These are phyloP conservation scores for Gnatocerus cornutus DNA, from an alignment of 2,888 invertebrate genomes.

Conservation along the genomic window DNA sequence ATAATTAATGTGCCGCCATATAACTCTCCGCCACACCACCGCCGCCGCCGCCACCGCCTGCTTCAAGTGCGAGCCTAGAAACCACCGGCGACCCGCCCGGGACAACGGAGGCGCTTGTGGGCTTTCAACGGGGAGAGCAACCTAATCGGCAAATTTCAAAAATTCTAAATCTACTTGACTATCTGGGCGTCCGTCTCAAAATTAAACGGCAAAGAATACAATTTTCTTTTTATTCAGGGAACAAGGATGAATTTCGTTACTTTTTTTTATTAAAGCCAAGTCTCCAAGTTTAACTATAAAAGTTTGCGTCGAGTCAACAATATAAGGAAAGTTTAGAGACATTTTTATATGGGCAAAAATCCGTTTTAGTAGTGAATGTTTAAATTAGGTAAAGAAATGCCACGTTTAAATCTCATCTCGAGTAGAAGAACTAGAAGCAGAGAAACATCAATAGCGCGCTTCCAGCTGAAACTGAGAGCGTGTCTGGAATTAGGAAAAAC, in stretches of 20 bases:
- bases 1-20: conserved; percentile 67
- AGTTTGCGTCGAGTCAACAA: conserved; percentile 37
- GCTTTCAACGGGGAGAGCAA: too few relatives aligned
- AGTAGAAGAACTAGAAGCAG: conserved; percentile 12
- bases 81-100: conserved; percentile 28
- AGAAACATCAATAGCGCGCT: conserved; percentile 43
- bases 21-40: conserved; percentile 51
- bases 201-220: conserved; percentile 27
- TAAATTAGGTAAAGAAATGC: conserved; percentile 40
- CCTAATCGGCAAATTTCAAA: too few relatives aligned
- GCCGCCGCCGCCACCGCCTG: conserved; percentile 33
- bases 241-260: conserved; percentile 22
- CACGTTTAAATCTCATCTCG: conserved; percentile 31
- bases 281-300: conserved; percentile 34
- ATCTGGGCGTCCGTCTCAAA: too few relatives aligned
- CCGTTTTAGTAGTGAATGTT: conserved; percentile 32
- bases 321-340: conserved; percentile 27
- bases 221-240: conserved; percentile 24
- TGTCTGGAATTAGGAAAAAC: conserved; percentile 28
- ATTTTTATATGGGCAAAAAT: conserved; percentile 27
- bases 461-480: conserved; percentile 26
- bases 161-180: too few relatives aligned
- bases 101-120: background rate
- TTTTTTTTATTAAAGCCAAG: conserved; percentile 28
- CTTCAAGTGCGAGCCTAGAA: conserved; percentile 43